Evolutionary conservation across 2,888 invertebrate species (phyloP), one percentile per base, ranked within the genome.

Genomic region (Axea sp.): DNA sequence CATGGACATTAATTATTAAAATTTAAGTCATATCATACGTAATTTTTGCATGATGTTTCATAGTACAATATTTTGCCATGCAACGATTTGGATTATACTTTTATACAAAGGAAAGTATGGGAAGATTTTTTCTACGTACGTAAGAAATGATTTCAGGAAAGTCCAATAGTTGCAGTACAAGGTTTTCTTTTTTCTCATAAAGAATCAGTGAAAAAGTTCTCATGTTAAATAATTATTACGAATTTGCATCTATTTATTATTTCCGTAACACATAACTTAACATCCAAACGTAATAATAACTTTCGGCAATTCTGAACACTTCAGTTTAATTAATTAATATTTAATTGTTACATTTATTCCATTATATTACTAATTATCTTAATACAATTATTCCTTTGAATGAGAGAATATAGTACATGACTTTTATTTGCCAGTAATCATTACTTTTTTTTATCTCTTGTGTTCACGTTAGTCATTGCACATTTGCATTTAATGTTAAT

Each of bases 21-120:
- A 12, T 15, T 14, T 11, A 22, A 33, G 22, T 17, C 3, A 28
- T 15, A 37, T 14, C 24, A 28, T 6, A 11, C 19, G 11, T 19
- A 4, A 41, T 24, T 24, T 45, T 59, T 35, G 35, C 35, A 45
- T 35, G 17, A 28, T 9, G 22, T 30, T 49, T 22, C 37, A 8
- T 49, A 15, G 47, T n/a, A 15, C 12, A 41, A 11, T 31, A 43
- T 31, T 47, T 45, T 33, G 45, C 3, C 51, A 53, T 43, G 31
- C 9, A 28, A 55, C 22, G 39, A 39, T 65, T 45, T 45, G 9
- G 41, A 31, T 55, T 14, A 31, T 33, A 31, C 30, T 59, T 41
- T 30, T 30, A 57, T 43, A 64, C 49, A 71, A 71, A 71, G 55
- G 71, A 71, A 71, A 71, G 71, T 71, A 71, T 71, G 71, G 71